Percentiles rank a stretch among this genome's conserved stretches.
phyloP scores from a whole-genome alignment of 2,113 vertebrate species.

The Oenanthe melanoleuca region DNA sequence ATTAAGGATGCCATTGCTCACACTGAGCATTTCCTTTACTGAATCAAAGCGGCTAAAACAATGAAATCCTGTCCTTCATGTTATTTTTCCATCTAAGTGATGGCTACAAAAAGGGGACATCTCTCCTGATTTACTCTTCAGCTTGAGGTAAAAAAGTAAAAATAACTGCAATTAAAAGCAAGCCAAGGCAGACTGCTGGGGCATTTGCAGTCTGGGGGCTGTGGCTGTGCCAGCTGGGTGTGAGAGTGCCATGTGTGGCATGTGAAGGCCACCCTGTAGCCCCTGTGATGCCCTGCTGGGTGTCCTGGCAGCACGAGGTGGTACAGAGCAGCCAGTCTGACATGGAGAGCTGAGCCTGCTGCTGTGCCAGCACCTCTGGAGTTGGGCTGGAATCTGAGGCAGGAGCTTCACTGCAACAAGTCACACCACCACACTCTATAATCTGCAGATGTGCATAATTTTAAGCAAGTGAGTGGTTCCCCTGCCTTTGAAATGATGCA shows the following conservation, averaged over 20 bases:
- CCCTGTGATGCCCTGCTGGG: neutral
- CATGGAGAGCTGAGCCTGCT: neutral
- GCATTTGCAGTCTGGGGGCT: neutral
- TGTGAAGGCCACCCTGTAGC: neutral
- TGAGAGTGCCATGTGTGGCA: accelerated
- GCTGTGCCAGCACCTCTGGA: neutral
- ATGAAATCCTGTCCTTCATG: neutral
- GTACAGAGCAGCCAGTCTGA: neutral
- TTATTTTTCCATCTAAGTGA: neutral
- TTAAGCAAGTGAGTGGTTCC: neutral
- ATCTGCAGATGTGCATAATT: neutral
- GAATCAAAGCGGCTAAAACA: neutral
- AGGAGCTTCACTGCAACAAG: neutral
- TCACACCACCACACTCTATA: neutral
- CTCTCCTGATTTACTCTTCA: neutral
- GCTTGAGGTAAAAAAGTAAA: neutral
- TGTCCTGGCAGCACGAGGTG: accelerated
- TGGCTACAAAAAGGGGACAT: neutral
- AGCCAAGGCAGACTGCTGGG: accelerated
- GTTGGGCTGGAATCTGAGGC: neutral
- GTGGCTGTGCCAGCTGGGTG: too few relatives aligned
- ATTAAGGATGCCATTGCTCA: slow-evolving; percentile 36
- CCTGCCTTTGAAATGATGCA: neutral
- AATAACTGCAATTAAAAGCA: neutral
- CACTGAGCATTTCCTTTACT: neutral